Base-by-base conservation (phyloP, 2,888 invertebrate genomes). In the Cremastinae sp. region DNA sequence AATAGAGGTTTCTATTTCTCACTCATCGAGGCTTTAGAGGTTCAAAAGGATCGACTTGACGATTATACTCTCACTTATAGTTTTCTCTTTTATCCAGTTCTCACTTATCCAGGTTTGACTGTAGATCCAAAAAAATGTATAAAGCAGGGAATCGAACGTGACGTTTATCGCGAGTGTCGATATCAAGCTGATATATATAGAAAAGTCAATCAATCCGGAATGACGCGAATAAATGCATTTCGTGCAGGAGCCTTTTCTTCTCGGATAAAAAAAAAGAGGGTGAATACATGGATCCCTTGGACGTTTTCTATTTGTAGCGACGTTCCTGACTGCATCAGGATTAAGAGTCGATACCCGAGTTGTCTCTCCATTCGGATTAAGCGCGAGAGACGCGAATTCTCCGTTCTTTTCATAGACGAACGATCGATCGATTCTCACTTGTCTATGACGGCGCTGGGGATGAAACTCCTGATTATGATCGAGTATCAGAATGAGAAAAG, bases 231-330 rank as follows among this genome's bases (percentile, higher is more conserved):
- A n/a, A 45, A 56, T 65, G 14, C n/a, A 10, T 18, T 2, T 10
- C 38, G 34, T 66, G 43, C 34, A 58, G 36, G 56, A 14, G 28
- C 5, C 28, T 5, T 28, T 28, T 5, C 28, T 28, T 5, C 28
- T 3, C 28, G 28, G 28, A 28, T 28, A 28, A 28, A 28, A 28
- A 5, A 22, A 28, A 9, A 61, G 65, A 64, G 74, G 45, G 41
- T 34, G 47, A 68, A 78, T 74, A 80, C 83, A 85, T 87, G 82
- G 76, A 85, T 87, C 85, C 88, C 85, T 85, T 84, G 84, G 84
- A 81, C 87, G 86, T 88, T 88, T 86, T 87, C 85, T 88, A 86
- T 88, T 88, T 89, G 88, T 86, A 83, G 84, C 84, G 85, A 84
- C 56, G 74, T 77, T 79, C 68, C 58, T 12, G 38, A 43, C 51